Evolutionary conservation across 2,888 invertebrate genomes (phyloP).

Genomic region (Apodemia mormo): DNA sequence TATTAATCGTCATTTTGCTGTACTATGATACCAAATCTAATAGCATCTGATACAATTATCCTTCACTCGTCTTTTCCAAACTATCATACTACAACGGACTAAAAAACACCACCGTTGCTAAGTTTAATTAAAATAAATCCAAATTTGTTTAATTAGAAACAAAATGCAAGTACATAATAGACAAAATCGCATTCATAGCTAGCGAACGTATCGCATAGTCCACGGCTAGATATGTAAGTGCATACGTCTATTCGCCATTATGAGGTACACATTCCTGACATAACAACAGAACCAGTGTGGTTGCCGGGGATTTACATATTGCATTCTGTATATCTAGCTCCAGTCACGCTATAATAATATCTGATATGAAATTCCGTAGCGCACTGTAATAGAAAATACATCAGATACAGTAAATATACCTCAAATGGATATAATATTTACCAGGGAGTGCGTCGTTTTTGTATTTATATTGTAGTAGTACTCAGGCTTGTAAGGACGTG

Average conservation of each 20-base stretch:
- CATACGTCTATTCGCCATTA: constrained; percentile 36
- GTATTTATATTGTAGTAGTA: background rate
- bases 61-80: too few species aligned
- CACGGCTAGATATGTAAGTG: constrained; percentile 5
- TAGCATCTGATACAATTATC: too few species aligned
- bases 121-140: background rate
- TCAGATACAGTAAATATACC: constrained; percentile 4
- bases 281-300: constrained; percentile 46
- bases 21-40: too few species aligned
- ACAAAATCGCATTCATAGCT: background rate
- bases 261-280: constrained; percentile 51
- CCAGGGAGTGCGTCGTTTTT: background rate
- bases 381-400: constrained; percentile 18
- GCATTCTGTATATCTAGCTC: constrained; percentile 49
- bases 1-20: too few species aligned
- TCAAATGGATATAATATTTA: background rate
- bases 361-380: constrained; percentile 13
- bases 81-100: too few species aligned
- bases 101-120: too few species aligned
- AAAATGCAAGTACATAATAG: background rate
- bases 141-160: background rate
- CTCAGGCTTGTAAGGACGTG: background rate
- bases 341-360: constrained; percentile 19
- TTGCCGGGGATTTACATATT: constrained; percentile 63
- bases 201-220: background rate